Evolutionary conservation across 2,888 invertebrate genomes (phyloP).

Genomic region (Monopis laevigella): DNA sequence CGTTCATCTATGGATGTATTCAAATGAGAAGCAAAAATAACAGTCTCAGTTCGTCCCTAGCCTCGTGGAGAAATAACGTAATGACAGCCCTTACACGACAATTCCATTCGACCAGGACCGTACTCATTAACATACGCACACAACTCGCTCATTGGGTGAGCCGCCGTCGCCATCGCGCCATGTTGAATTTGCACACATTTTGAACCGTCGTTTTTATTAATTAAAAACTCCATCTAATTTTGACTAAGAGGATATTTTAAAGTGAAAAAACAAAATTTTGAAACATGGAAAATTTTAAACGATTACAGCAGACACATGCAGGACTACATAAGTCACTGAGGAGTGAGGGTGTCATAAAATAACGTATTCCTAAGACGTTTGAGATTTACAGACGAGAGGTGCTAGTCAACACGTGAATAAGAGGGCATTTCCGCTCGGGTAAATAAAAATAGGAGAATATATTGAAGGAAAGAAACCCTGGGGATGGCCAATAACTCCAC

Average conservation of each 20-base stretch:
- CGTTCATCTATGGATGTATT: constrained; percentile 21
- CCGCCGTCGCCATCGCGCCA: constrained; percentile 24
- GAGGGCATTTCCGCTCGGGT: constrained; percentile 21
- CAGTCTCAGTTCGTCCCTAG: background rate
- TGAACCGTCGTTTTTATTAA: constrained; percentile 53
- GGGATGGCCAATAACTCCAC: constrained; percentile 56
- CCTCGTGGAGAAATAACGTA: constrained; percentile 21
- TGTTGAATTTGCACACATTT: constrained; percentile 50
- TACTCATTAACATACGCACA: constrained; percentile 63
- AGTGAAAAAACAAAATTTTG: background rate
- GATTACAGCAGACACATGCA: no score
- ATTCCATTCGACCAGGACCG: constrained; percentile 58
- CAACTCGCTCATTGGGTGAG: constrained; percentile 23
- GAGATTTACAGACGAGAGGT: constrained; percentile 30
- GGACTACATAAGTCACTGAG: no score
- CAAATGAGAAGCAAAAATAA: constrained; percentile 35
- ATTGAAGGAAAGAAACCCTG: constrained; percentile 34
- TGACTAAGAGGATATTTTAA: no score
- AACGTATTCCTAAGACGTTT: constrained; percentile 43
- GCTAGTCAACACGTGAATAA: constrained; percentile 31
- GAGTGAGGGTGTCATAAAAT: constrained; percentile 25
- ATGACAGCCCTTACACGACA: constrained; percentile 61
- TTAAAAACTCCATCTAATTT: constrained; percentile 33
- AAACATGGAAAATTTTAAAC: no score
- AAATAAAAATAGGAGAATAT: constrained; percentile 59